Evolutionary conservation across 2,113 vertebrate genomes (phyloP).

Genomic region (Xiphorhynchus elegans): DNA sequence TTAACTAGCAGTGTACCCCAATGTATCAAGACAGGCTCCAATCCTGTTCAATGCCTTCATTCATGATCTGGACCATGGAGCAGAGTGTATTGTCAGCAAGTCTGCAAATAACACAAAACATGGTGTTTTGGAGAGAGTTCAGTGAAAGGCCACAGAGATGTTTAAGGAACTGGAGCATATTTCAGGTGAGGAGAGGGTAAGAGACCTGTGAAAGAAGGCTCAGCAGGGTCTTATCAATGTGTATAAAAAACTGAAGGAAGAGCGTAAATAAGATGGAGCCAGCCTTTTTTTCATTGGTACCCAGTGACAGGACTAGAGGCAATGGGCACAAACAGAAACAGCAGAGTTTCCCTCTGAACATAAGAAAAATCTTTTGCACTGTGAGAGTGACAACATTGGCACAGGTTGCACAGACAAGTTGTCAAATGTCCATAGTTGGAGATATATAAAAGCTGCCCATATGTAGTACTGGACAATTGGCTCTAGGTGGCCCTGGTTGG

Average conservation of each 20-base stretch:
- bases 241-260: background rate
- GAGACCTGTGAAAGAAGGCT: background rate
- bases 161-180: background rate
- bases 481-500: background rate
- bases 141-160: background rate
- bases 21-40: background rate
- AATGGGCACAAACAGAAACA: background rate
- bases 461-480: background rate
- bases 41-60: accelerated
- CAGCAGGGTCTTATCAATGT: background rate
- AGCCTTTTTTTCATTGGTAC: background rate
- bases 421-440: background rate
- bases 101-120: background rate
- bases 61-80: background rate
- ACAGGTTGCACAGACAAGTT: background rate
- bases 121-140: background rate
- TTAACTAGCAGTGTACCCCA: background rate
- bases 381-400: background rate
- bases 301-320: background rate
- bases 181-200: background rate
- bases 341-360: background rate
- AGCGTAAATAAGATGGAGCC: background rate
- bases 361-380: background rate
- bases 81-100: background rate
- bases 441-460: background rate